phyloP scores from a whole-genome alignment of 2,797 vertebrate genomes.

The Propithecus perrieri region DNA sequence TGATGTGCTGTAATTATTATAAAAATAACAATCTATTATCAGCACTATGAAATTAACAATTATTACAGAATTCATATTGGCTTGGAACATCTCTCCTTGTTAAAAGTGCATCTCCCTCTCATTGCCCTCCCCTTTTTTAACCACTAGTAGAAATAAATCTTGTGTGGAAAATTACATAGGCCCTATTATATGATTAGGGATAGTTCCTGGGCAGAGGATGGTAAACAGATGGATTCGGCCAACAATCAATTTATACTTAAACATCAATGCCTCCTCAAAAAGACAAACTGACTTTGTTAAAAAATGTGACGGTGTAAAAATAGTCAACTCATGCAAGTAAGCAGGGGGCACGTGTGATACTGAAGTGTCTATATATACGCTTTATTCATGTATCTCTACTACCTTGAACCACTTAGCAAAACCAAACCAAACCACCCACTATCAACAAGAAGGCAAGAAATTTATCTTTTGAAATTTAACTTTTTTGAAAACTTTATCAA shows the following conservation, averaged over 20 bases:
- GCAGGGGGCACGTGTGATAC: fast-evolving
- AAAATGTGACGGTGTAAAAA: background rate
- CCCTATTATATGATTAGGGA: background rate
- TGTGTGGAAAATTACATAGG: background rate
- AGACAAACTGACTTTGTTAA: background rate
- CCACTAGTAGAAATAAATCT: constrained; percentile 30
- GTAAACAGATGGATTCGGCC: background rate
- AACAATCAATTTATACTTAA: background rate
- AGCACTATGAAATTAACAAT: constrained; percentile 64
- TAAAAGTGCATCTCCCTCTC: background rate
- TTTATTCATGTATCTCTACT: background rate
- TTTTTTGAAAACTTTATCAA: background rate
- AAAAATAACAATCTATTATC: constrained; percentile 73
- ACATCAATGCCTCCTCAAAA: background rate
- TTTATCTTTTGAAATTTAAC: background rate
- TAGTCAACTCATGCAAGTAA: background rate
- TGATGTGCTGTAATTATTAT: constrained; percentile 62
- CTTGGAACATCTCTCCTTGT: constrained; percentile 31
- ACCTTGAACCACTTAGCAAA: background rate
- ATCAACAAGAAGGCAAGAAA: background rate
- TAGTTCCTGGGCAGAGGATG: background rate
- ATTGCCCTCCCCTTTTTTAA: background rate
- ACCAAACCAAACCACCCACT: background rate
- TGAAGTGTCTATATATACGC: fast-evolving
- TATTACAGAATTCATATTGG: constrained; percentile 57